Evolutionary conservation across 2,113 vertebrate genomes (phyloP).

Genomic region (Calyptomena viridis): DNA sequence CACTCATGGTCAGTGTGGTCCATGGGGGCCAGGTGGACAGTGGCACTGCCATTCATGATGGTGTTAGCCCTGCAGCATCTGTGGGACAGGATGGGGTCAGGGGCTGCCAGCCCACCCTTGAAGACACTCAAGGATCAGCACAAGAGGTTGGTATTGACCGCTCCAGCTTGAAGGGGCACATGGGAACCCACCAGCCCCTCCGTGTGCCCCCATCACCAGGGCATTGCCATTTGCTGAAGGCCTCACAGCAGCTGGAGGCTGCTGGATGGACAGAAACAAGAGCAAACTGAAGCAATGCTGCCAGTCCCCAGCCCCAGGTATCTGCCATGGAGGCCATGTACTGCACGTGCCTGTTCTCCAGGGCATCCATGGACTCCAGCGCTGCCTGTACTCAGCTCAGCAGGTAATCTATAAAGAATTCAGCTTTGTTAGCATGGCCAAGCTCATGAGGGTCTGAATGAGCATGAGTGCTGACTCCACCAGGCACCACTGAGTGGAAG

Average conservation of each 20-base stretch:
- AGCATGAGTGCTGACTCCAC: accelerated
- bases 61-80: slow-evolving; percentile 87
- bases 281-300: not conserved
- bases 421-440: accelerated
- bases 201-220: not conserved
- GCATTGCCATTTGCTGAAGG: not conserved
- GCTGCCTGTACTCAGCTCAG: slow-evolving; percentile 86
- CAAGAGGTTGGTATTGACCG: not conserved
- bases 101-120: accelerated
- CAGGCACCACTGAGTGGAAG: accelerated
- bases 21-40: slow-evolving; percentile 88
- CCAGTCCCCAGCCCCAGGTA: slow-evolving; percentile 41
- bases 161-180: not conserved
- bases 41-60: slow-evolving; percentile 88
- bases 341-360: slow-evolving; percentile 83
- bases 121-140: not conserved
- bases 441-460: accelerated
- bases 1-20: slow-evolving; percentile 92
- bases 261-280: not conserved
- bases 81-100: not conserved
- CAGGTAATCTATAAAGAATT: slow-evolving; percentile 84
- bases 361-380: slow-evolving; percentile 77
- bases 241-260: accelerated
- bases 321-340: slow-evolving; percentile 84
- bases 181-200: not conserved